Evolutionary conservation across 2,113 vertebrate genomes (phyloP).

Genomic region (Pao palembangensis): DNA sequence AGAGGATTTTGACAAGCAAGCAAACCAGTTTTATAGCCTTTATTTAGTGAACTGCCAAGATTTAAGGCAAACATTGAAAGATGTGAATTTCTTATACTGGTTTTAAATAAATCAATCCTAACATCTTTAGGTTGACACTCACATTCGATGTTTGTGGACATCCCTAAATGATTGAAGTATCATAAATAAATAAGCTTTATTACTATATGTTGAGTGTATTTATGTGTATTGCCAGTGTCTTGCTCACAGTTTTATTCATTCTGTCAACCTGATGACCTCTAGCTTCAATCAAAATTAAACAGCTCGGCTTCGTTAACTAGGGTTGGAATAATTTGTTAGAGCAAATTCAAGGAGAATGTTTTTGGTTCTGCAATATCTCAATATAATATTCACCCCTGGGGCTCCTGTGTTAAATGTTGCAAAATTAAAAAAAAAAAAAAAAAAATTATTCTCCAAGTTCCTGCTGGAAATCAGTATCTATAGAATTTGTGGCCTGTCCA

Average conservation of each 20-base stretch:
- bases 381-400: too few species aligned
- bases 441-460: neutral
- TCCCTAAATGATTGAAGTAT: neutral
- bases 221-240: neutral
- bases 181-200: neutral
- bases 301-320: neutral
- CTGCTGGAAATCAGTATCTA: conserved; percentile 23
- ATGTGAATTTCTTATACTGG: too few species aligned
- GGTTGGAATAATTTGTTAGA: neutral
- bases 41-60: neutral
- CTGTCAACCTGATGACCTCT: neutral
- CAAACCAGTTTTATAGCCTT: conserved; percentile 30
- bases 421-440: conserved; percentile 13
- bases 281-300: too few species aligned
- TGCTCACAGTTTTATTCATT: neutral
- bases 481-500: conserved; percentile 35
- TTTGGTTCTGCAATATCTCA: neutral
- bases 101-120: too few species aligned
- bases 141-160: too few species aligned
- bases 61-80: too few species aligned
- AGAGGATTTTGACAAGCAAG: conserved; percentile 34
- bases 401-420: too few species aligned
- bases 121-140: too few species aligned
- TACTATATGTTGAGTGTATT: neutral
- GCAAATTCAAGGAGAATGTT: neutral